Evolutionary conservation across 1,140 invertebrate species (phyloP), one percentile per base, ranked within the genome.

Genomic region (Sarcophaga bullata): DNA sequence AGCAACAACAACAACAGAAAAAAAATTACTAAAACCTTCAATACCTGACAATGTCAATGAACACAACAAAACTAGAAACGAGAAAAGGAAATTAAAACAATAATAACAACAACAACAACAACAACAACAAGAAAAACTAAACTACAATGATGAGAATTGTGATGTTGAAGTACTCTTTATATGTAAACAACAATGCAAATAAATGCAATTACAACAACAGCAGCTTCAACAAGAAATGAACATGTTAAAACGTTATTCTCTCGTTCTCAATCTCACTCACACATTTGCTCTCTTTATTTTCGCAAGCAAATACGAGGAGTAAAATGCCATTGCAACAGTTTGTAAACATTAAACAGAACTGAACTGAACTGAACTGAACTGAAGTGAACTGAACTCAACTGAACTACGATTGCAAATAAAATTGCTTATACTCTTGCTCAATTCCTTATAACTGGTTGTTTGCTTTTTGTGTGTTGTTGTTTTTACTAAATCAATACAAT

Each of bases 41-140:
- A 78, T 78, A 78, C 48, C 75, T 78, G 75, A 78, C 75, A 78
- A 78, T 78, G 75, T 78, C 75, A 78, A 52, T 78, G 75, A 78
- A 50, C 75, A 78, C 62, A 78, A 78, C 48, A 78, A 17, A 72
- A 25, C 11, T 25, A 37, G 25, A 37, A 37, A 37, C 25, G 25
- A 37, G 25, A 37, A 37, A 37, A 37, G 25, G 25, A 37, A 37
- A 37, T 37, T 37, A 37, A 37, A 37, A 68, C n/a, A 68, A 13
- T 10, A 52, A 13, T 6, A 52, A 13, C 13, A 1, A 13, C 50
- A 52, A 13, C 6, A 52, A 13, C 50, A 52, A 0, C 1, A 52
- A 13, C 6, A 52, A 13, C 1, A 37, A 37, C 1, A 37, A 37
- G 2, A 52, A 52, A 37, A 52, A 68, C n/a, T n/a, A 25, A 68